Conservation (phyloP, 2,113 vertebrate genomes). For the Uria aalge region DNA sequence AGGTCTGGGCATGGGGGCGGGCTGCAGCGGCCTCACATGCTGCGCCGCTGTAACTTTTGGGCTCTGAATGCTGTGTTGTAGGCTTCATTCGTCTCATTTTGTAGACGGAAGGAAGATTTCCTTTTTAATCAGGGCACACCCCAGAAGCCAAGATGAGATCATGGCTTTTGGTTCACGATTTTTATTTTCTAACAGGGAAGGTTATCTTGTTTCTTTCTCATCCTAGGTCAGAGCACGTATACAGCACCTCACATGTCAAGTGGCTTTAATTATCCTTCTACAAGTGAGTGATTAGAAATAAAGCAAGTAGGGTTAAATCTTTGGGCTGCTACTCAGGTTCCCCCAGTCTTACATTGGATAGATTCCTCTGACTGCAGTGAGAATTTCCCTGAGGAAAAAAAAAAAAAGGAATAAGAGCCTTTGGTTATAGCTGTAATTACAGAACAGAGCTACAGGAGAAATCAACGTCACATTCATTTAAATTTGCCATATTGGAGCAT, state of each 20-base stretch:
- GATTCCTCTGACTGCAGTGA: neutral
- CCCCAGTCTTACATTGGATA: neutral
- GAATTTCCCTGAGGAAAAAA: neutral
- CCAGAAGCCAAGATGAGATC: conserved; percentile 11
- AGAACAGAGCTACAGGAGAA: neutral
- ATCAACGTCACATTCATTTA: conserved; percentile 28
- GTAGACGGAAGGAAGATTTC: neutral
- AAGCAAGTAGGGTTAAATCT: conserved; percentile 1
- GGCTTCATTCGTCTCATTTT: neutral
- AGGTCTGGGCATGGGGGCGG: neutral
- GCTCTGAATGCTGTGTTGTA: neutral
- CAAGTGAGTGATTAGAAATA: neutral
- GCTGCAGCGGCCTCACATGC: neutral
- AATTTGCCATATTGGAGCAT: neutral
- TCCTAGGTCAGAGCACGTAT: neutral
- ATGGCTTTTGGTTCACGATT: neutral
- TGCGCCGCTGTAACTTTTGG: neutral
- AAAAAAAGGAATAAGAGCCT: neutral
- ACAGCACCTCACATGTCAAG: neutral
- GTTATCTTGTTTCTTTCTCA: neutral
- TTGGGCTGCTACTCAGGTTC: neutral
- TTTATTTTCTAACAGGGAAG: neutral
- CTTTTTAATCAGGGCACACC: neutral
- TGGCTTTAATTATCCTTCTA: conserved; percentile 4
- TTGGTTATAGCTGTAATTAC: conserved; percentile 23